phyloP scores from a whole-genome alignment of 2,888 invertebrate genomes.

The Tethea ocularis region DNA sequence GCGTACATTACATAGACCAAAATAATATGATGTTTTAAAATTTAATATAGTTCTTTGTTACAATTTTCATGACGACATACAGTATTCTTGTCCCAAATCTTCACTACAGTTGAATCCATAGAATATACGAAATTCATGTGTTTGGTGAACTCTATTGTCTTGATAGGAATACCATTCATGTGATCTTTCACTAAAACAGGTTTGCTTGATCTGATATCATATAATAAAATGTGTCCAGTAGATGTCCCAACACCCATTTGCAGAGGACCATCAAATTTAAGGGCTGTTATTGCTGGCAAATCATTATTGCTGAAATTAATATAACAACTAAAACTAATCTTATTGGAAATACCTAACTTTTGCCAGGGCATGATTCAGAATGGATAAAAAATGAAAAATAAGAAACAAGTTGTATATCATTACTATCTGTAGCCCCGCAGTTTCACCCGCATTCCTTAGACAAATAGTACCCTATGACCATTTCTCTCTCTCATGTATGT shows the following conservation, averaged over 20 bases:
- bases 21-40: constrained; percentile 22
- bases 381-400: too few species aligned
- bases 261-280: constrained; percentile 90
- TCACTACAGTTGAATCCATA: constrained; percentile 93
- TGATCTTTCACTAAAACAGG: constrained; percentile 97
- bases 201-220: constrained; percentile 96
- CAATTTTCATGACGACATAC: constrained; percentile 70
- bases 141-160: constrained; percentile 92
- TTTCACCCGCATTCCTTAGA: too few species aligned
- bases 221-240: constrained; percentile 96
- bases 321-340: neutral
- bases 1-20: constrained; percentile 7
- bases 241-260: constrained; percentile 95
- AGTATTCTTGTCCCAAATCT: constrained; percentile 95
- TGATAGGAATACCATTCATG: constrained; percentile 96
- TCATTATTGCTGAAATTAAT: constrained; percentile 81
- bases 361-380: too few species aligned
- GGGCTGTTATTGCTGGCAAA: constrained; percentile 90
- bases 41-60: neutral
- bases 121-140: constrained; percentile 92
- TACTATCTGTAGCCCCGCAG: too few species aligned
- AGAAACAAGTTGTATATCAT: too few species aligned
- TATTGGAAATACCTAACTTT: too few species aligned
- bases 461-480: too few species aligned
- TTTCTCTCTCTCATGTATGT: too few species aligned